Evolutionary conservation across 2,797 vertebrate species (phyloP).

Genomic region (Hypotaenidia philippensis): DNA sequence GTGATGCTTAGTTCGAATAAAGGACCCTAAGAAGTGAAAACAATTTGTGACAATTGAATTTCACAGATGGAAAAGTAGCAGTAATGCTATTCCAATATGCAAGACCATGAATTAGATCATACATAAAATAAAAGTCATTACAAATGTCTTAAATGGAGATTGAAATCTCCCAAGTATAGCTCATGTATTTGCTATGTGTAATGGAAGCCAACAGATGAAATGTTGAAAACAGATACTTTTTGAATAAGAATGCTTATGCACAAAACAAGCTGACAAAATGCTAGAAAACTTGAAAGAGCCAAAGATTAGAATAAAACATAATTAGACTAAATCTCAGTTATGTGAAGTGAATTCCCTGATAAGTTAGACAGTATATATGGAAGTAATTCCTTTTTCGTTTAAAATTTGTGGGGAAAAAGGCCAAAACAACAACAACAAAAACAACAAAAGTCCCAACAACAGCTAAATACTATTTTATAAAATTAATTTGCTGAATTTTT

Average conservation of each 20-base stretch:
- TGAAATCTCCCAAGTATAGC: not conserved
- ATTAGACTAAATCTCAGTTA: not conserved
- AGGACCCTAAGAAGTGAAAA: slow-evolving; percentile 12
- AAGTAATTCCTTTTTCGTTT: not conserved
- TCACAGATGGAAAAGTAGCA: slow-evolving; percentile 31
- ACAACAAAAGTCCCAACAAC: not conserved
- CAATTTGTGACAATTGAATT: slow-evolving; percentile 28
- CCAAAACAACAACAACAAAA: not conserved
- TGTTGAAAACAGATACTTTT: not conserved
- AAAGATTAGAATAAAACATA: not conserved
- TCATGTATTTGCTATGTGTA: not conserved
- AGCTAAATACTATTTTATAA: not conserved
- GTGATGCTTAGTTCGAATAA: slow-evolving; percentile 10
- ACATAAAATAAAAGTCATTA: slow-evolving; percentile 31
- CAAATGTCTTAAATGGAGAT: not conserved
- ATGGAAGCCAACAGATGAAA: not conserved
- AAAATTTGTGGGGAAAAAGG: not conserved
- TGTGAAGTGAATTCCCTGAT: not conserved
- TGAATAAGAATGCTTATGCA: not conserved
- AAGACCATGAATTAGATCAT: slow-evolving; percentile 33
- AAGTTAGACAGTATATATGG: not conserved
- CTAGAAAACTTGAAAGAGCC: not conserved
- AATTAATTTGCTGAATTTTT: not conserved
- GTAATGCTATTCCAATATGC: slow-evolving; percentile 5
- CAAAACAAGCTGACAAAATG: not conserved